Percentiles rank a stretch among this genome's conserved stretches.
Conservation (phyloP, 2,797 vertebrate genomes). For the Dromococcyx pavoninus region DNA sequence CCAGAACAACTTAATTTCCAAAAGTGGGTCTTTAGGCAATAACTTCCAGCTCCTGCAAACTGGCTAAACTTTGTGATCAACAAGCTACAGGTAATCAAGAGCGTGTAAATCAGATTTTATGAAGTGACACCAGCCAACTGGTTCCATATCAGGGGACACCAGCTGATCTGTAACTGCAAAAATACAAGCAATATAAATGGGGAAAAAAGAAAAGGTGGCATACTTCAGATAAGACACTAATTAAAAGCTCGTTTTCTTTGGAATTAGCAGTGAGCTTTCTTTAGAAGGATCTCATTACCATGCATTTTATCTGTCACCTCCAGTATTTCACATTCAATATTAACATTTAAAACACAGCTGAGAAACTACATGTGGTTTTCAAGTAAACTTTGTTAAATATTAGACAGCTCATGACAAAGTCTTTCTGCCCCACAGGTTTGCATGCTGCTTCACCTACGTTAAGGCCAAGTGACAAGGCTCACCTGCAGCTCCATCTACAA, state of each 20-base stretch:
- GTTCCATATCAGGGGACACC: not conserved
- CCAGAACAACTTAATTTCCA: not conserved
- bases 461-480: not conserved
- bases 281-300: not conserved
- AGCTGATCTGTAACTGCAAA: not conserved
- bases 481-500: not conserved
- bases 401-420: not conserved
- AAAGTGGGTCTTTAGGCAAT: accelerated
- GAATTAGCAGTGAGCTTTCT: not conserved
- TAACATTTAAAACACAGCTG: not conserved
- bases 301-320: not conserved
- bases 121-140: not conserved
- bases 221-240: constrained; percentile 5
- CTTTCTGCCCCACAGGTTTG: not conserved
- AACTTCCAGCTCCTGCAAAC: not conserved
- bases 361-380: not conserved
- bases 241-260: constrained; percentile 10
- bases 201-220: not conserved
- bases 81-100: not conserved
- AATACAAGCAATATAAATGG: not conserved
- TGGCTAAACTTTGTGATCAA: not conserved
- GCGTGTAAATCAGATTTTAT: not conserved
- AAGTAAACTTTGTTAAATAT: not conserved
- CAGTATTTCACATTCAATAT: not conserved
- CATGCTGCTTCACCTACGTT: not conserved